Conservation (phyloP, 2,888 invertebrate genomes). For the Allacma fusca region DNA sequence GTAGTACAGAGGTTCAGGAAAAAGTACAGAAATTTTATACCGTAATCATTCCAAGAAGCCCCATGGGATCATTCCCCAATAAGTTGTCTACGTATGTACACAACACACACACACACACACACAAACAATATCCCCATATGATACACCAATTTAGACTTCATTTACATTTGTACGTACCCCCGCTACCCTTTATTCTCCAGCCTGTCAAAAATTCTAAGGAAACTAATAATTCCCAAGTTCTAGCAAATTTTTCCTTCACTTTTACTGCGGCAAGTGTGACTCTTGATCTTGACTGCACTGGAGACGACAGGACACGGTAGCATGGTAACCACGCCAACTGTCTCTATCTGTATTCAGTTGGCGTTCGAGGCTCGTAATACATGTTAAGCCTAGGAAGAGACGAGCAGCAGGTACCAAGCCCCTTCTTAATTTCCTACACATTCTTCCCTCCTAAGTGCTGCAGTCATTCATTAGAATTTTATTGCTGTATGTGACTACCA, state of each 20-base stretch:
- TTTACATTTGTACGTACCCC: no score
- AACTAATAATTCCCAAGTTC: slow-evolving; percentile 25
- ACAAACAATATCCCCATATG: no score
- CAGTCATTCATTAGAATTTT: background rate
- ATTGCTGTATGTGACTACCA: background rate
- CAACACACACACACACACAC: background rate
- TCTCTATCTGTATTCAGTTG: no score
- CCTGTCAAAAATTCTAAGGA: no score
- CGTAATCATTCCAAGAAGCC: background rate
- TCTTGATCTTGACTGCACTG: no score
- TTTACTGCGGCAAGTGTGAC: no score
- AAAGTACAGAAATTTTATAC: background rate
- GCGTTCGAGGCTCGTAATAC: no score
- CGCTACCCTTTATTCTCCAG: no score
- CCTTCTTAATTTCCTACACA: slow-evolving; percentile 23
- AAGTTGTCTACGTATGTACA: background rate
- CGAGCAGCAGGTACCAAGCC: slow-evolving; percentile 35
- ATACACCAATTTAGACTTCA: background rate
- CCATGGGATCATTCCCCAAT: slow-evolving; percentile 2
- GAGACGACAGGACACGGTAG: no score
- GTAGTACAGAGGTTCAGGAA: no score
- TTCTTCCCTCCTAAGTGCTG: background rate
- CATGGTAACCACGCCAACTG: no score
- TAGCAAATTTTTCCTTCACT: background rate
- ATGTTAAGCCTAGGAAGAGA: background rate